Percentiles rank a stretch among this genome's conserved stretches.
Evolutionary conservation across 30 jellyfish, hydroid and myxozoan species (phyloP).

Genomic region (Nemopilema nomurai): DNA sequence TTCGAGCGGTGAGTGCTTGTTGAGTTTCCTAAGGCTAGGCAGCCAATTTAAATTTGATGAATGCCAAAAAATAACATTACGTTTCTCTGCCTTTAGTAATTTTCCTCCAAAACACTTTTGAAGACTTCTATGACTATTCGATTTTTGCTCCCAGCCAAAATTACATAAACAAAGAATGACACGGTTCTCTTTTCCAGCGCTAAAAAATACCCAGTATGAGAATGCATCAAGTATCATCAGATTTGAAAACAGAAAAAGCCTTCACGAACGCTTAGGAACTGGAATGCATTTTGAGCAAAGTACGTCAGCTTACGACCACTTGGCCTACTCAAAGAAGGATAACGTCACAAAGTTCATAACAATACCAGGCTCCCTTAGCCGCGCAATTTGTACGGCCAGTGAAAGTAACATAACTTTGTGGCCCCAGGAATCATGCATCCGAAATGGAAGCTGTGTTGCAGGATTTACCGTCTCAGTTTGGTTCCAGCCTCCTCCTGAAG

Average conservation of each 20-base stretch:
- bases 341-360: neutral
- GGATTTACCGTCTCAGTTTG: slow-evolving; percentile 28
- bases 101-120: no score
- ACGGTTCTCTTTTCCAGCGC: slow-evolving; percentile 3
- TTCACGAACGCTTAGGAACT: slow-evolving; percentile 1
- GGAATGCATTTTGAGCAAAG: neutral
- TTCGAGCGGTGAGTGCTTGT: slow-evolving; percentile 15
- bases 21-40: no score
- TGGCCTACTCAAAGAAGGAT: neutral
- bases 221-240: neutral
- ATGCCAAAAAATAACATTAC: no score
- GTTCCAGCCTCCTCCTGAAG: slow-evolving; percentile 24
- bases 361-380: slow-evolving; percentile 28
- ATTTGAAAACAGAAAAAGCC: neutral
- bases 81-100: neutral
- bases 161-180: neutral
- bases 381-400: slow-evolving; percentile 20
- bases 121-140: no score
- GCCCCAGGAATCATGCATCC: neutral
- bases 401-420: neutral
- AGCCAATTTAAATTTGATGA: neutral
- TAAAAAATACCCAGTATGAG: neutral
- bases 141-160: no score
- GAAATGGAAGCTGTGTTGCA: neutral
- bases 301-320: neutral